Percentiles rank a stretch among this genome's conserved stretches.
Evolutionary conservation across 2,113 vertebrate species (phyloP).

Genomic region (Corythornis madagascariensis): DNA sequence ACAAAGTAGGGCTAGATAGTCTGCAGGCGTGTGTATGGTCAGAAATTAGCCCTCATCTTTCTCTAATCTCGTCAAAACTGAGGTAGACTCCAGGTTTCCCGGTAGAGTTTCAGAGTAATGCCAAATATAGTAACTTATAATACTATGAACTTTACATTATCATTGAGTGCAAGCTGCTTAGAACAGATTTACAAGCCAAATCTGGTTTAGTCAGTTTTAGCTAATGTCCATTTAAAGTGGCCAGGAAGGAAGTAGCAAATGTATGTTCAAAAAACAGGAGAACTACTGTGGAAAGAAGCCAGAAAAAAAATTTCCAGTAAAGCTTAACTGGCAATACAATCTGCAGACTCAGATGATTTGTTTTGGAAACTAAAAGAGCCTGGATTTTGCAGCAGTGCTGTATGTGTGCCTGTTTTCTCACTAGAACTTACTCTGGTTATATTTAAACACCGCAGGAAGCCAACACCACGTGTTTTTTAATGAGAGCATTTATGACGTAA

Average conservation of each 20-base stretch:
- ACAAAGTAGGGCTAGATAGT: neutral
- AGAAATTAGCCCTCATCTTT: neutral
- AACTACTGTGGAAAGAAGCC: neutral
- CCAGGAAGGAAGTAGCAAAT: neutral
- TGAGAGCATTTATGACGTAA: neutral
- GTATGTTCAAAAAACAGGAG: neutral
- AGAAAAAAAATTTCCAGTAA: neutral
- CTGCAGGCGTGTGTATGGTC: neutral
- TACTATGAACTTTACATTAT: conserved; percentile 16
- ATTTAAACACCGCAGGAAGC: neutral
- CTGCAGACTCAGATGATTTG: neutral
- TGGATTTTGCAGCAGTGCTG: neutral
- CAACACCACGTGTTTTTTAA: neutral
- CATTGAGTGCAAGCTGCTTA: conserved; percentile 35
- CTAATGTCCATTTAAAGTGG: conserved; percentile 14
- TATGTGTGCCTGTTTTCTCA: neutral
- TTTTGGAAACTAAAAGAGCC: neutral
- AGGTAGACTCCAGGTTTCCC: neutral
- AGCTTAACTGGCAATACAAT: neutral
- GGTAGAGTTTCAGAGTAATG: neutral
- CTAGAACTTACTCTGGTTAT: neutral
- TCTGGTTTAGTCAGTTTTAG: conserved; percentile 48
- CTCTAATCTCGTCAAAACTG: neutral
- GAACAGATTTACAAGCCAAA: conserved; percentile 43
- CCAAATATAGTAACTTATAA: conserved; percentile 13